Evolutionary conservation across 92 coral and sea anemone species (phyloP), one percentile per base, ranked within the genome.

Genomic region (Heteractis magnifica): DNA sequence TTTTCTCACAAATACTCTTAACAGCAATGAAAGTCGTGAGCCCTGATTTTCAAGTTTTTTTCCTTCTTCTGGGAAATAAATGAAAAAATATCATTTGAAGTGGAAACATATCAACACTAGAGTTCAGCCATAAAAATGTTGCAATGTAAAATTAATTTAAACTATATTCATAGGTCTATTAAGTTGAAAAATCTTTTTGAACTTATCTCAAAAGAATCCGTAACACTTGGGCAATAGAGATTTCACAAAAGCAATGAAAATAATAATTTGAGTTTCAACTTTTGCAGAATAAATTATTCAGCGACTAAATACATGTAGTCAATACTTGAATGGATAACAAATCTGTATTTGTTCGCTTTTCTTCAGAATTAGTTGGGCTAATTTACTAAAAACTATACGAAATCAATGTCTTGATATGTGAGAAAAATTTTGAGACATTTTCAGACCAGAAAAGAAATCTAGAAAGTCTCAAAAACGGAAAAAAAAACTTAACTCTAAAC

Each of bases 211-310:
- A 8, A 5, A 74, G 9, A 74, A 74, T 49, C 78, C 76, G 15
- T 13, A 74, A 74, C 11, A 14, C 6, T 11, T 74, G 3, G 44
- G 4, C 78, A 14, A 14, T 74, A 49, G 52, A 49, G 19, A 44
- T 44, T 49, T 74, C 56, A 74, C 78, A 49, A 74, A 49, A 49
- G 6, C 78, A 16, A n/a, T 53, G 81, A 78, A 78, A 78, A 13
- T 3, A 78, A 53, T 15, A 19, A 52, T 78, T 53, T 78, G 65
- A 53, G 81, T 53, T 78, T 80, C 10, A 64, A 80, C 74, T 55
- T 80, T 56, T 80, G 49, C 75, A 64, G 77, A 8, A 81, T 81
- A 68, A 81, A 81, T 81, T 49, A 81, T 81, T 81, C 85, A 81
- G 77, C 85, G 34, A 16, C 56, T 18, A 81, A 81, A 71, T n/a